Evolutionary conservation across 2,888 invertebrate genomes (phyloP).

Genomic region (Alloscopus bannaensis): DNA sequence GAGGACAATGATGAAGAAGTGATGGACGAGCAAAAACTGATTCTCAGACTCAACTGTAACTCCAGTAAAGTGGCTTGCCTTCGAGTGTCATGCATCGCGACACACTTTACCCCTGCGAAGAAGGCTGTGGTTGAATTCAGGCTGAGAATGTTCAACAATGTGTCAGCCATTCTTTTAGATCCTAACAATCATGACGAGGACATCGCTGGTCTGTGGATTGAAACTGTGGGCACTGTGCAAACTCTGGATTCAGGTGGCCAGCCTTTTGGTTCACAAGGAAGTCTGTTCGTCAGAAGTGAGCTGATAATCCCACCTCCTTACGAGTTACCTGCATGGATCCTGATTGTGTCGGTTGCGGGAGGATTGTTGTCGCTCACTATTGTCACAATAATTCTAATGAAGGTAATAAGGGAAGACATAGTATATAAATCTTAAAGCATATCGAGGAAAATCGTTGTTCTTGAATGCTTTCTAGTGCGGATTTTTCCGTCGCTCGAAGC

Average conservation of each 20-base stretch:
- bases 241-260: slow-evolving; percentile 31
- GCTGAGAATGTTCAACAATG: slow-evolving; percentile 44
- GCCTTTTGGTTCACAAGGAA: slow-evolving; percentile 35
- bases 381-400: slow-evolving; percentile 44
- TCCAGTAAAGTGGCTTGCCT: slow-evolving; percentile 30
- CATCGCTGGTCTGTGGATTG: slow-evolving; percentile 38
- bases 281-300: slow-evolving; percentile 24
- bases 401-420: slow-evolving; percentile 24
- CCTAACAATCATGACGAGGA: slow-evolving; percentile 14
- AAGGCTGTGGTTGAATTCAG: slow-evolving; percentile 62
- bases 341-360: slow-evolving; percentile 54
- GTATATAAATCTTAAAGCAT: not conserved
- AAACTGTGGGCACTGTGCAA: slow-evolving; percentile 37
- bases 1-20: no score
- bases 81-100: slow-evolving; percentile 43
- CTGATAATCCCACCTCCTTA: slow-evolving; percentile 44
- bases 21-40: not conserved
- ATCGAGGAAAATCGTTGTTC: not conserved
- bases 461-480: no score
- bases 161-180: slow-evolving; percentile 26
- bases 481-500: slow-evolving; percentile 55
- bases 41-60: slow-evolving; percentile 20
- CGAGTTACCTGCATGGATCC: slow-evolving; percentile 65
- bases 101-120: slow-evolving; percentile 42
- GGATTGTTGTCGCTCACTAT: slow-evolving; percentile 53